Percentiles rank a stretch among this genome's conserved stretches.
Evolutionary conservation across 2,888 invertebrate species (phyloP).

Genomic region (Fabriciana adippe): DNA sequence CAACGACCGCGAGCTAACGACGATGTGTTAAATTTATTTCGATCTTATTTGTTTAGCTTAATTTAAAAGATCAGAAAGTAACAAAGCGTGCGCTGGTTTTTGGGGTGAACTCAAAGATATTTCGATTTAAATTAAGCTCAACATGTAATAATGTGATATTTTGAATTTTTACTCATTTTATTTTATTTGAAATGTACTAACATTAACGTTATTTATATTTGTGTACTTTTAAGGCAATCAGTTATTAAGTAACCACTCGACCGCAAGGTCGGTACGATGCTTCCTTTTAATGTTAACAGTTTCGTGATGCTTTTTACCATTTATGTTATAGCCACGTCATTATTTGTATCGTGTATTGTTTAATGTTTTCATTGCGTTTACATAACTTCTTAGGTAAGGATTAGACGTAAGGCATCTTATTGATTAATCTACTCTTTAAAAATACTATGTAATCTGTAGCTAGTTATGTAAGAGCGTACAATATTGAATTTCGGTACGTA

Average conservation of each 20-base stretch:
- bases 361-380: constrained; percentile 70
- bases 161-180: constrained; percentile 75
- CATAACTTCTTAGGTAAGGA: constrained; percentile 68
- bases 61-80: constrained; percentile 62
- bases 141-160: constrained; percentile 82
- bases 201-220: constrained; percentile 65
- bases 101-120: constrained; percentile 50
- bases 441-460: constrained; percentile 74
- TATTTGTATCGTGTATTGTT: constrained; percentile 54
- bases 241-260: constrained; percentile 52
- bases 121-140: constrained; percentile 80
- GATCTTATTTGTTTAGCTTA: constrained; percentile 78
- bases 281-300: constrained; percentile 73
- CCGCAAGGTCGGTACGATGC: constrained; percentile 64
- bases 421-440: constrained; percentile 73
- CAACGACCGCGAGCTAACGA: constrained; percentile 4
- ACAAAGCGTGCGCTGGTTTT: constrained; percentile 46
- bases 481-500: constrained; percentile 40
- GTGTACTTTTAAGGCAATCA: constrained; percentile 54
- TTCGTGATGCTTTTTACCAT: constrained; percentile 67
- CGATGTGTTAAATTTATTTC: constrained; percentile 51
- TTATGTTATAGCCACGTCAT: constrained; percentile 67
- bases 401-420: constrained; percentile 65
- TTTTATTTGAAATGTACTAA: constrained; percentile 65
- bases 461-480: constrained; percentile 57